Base-by-base conservation (phyloP, 2,113 vertebrate species). In the Syrrhaptes paradoxus region DNA sequence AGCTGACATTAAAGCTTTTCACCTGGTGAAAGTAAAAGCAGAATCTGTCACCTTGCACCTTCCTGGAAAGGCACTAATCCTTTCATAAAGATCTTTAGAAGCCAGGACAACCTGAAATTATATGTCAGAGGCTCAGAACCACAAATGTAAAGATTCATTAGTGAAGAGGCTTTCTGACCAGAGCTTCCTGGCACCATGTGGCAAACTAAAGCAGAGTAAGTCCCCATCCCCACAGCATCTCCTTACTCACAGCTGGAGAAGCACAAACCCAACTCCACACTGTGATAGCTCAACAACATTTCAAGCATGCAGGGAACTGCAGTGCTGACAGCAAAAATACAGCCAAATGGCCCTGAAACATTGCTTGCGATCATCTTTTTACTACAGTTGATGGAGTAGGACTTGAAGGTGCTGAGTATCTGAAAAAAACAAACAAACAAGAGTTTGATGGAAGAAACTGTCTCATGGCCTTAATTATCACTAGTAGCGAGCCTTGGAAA, bases 401-500 rank as follows among this genome's bases (percentile, higher is more conserved):
- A 48, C 61, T 79, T 76, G 4, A 66, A 54, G 28, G 41, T 1
- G 0, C 31, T 26, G 29, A 17, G 32, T 55, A 77, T n/a, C 34
- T 80, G 26, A 51, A 93, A 63, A 36, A 75, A 45, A 21, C 55
- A 51, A 75, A 6, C 22, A 80, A 82, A 58, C 38, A 34, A 93
- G 67, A 72, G 24, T 68, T 62, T 80, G 85, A 94, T 80, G 52
- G 72, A 88, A 74, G 59, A 83, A 83, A 93, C 48, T 52, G 70
- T 72, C 73, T 93, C 70, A 61, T 29, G 21, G 86, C 36, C 45
- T 86, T 77, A 94, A 83, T 87, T 97, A 90, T 80, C 95, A 85
- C 74, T 28, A 89, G 72, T 9, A 91, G 38, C 0, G 0, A 82
- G 85, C 59, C 46, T 70, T 1, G 0, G 85, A 92, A 75, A 92